Percentiles rank a stretch among this genome's conserved stretches.
phyloP scores from a whole-genome alignment of 2,113 vertebrate species.

The Scatophagus argus region DNA sequence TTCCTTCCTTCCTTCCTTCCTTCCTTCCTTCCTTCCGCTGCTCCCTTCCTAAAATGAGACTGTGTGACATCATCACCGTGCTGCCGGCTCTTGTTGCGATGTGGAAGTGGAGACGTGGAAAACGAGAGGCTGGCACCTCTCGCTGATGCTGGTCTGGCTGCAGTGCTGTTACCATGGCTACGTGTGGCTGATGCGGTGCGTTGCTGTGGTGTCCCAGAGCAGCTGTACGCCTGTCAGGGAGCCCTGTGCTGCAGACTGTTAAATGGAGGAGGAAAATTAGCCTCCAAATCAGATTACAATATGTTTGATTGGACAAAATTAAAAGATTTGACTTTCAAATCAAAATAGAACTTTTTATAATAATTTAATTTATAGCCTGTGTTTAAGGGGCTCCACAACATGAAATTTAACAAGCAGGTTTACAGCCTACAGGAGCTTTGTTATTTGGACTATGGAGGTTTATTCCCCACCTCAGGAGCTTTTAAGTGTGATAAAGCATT shows the following conservation, averaged over 20 bases:
- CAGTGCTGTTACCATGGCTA: conserved; percentile 52
- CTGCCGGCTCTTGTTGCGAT: conserved; percentile 62
- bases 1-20: too few species aligned
- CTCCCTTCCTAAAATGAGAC: conserved; percentile 12
- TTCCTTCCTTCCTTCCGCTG: background rate
- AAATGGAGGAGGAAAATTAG: background rate
- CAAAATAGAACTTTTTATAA: background rate
- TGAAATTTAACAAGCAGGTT: background rate
- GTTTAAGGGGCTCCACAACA: background rate
- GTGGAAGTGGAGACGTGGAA: conserved; percentile 80
- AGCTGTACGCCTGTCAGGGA: conserved; percentile 34
- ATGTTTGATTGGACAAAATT: background rate
- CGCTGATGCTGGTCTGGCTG: conserved; percentile 58
- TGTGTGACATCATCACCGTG: conserved; percentile 75
- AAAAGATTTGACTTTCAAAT: background rate
- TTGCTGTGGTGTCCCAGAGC: conserved; percentile 67
- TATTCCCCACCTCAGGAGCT: background rate
- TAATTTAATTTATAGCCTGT: background rate
- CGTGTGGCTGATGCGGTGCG: conserved; percentile 42
- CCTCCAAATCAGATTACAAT: background rate
- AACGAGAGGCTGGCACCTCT: conserved; percentile 69
- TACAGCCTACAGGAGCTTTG: background rate
- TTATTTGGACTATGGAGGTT: background rate
- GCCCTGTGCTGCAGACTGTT: background rate
- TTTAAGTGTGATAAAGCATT: background rate